These are phyloP conservation scores for Abrostola tripartita DNA, from an alignment of 2,888 invertebrate species.

Conservation along the genomic window DNA sequence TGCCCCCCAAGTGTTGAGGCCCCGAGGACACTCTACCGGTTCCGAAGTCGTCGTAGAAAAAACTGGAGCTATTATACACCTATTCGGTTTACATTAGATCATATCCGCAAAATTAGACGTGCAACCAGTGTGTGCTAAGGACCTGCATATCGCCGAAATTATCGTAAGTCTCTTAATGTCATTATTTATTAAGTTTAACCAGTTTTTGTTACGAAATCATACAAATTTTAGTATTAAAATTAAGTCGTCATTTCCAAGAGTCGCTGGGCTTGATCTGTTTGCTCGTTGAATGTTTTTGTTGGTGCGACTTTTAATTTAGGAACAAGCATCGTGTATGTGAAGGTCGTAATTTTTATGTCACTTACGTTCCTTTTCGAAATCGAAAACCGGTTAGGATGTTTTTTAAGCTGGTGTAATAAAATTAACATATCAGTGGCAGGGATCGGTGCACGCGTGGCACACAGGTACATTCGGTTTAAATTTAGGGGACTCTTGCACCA, in stretches of 20 bases:
- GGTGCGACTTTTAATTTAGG: constrained; percentile 63
- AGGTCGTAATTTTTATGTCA: constrained; percentile 82
- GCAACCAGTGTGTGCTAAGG: constrained; percentile 72
- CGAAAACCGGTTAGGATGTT: constrained; percentile 83
- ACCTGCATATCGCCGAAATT: constrained; percentile 67
- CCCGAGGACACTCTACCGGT: constrained; percentile 59
- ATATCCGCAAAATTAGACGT: constrained; percentile 62
- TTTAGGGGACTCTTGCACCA: constrained; percentile 60
- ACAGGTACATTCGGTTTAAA: constrained; percentile 54
- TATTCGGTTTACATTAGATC: constrained; percentile 58
- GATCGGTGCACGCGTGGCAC: constrained; percentile 74
- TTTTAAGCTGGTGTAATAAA: constrained; percentile 85
- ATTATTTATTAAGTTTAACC: constrained; percentile 59
- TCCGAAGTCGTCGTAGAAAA: constrained; percentile 57
- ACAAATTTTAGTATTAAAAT: constrained; percentile 64
- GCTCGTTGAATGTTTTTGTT: constrained; percentile 62
- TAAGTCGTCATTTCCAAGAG: constrained; percentile 49
- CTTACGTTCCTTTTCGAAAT: constrained; percentile 83
- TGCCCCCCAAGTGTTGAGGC: constrained; percentile 65
- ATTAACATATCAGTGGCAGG: constrained; percentile 82
- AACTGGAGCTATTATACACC: constrained; percentile 59
- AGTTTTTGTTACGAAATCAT: constrained; percentile 63
- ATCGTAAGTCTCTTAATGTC: constrained; percentile 75
- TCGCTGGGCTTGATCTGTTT: constrained; percentile 48
- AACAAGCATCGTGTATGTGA: constrained; percentile 68